phyloP scores from a whole-genome alignment of 2,113 vertebrate genomes.

The Nanorana parkeri region DNA sequence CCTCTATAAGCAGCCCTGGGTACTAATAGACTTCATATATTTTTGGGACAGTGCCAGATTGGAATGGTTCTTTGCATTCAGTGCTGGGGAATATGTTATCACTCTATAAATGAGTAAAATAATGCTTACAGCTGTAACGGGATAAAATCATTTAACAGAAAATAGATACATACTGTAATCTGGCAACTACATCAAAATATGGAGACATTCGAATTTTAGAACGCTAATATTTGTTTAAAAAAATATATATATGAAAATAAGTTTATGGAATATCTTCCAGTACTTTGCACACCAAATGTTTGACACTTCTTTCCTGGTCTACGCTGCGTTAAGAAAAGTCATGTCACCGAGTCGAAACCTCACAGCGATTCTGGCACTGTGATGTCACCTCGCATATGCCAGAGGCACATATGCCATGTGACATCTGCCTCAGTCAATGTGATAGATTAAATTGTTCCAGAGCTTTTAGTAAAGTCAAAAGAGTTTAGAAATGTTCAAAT shows the following conservation, averaged over 20 bases:
- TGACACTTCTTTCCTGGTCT: constrained; percentile 21
- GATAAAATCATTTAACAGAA: not conserved
- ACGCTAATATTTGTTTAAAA: constrained; percentile 56
- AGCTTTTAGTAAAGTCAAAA: constrained; percentile 31
- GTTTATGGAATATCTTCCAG: constrained; percentile 37
- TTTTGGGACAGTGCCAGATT: too few species aligned
- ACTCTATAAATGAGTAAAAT: too few species aligned
- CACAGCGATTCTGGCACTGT: not conserved
- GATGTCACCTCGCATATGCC: constrained; percentile 55
- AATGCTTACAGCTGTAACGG: too few species aligned
- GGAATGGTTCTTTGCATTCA: too few species aligned
- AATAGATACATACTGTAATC: not conserved
- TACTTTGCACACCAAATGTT: constrained; percentile 44
- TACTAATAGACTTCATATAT: too few species aligned
- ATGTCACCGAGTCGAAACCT: constrained; percentile 43
- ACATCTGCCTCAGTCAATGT: constrained; percentile 54
- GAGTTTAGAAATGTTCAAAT: not conserved
- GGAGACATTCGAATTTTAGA: not conserved
- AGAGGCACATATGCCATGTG: constrained; percentile 60
- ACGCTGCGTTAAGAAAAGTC: constrained; percentile 37
- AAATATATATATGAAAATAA: constrained; percentile 57
- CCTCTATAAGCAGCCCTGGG: too few species aligned
- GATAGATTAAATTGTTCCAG: constrained; percentile 54
- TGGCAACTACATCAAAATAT: not conserved
- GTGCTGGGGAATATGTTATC: too few species aligned